phyloP scores from a whole-genome alignment of 2,888 invertebrate genomes.

The Apomyelois bistriatella region DNA sequence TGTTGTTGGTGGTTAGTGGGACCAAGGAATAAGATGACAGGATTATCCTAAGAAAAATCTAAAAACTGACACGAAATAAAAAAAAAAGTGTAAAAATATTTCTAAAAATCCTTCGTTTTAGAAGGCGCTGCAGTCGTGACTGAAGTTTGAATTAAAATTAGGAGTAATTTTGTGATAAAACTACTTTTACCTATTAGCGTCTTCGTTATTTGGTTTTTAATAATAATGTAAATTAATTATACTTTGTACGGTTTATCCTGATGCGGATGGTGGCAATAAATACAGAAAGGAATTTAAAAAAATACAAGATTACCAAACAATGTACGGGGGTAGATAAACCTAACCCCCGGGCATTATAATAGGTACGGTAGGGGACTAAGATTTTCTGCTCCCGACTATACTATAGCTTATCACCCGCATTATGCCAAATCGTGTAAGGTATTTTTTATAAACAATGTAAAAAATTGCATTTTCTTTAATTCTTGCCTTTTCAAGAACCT shows the following conservation, averaged over 20 bases:
- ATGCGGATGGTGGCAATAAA: neutral
- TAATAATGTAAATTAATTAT: neutral
- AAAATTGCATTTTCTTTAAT: conserved; percentile 46
- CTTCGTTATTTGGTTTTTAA: conserved; percentile 6
- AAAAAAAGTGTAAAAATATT: conserved; percentile 12
- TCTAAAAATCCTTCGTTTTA: conserved; percentile 60
- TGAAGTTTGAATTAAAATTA: conserved; percentile 31
- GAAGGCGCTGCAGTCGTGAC: conserved; percentile 46
- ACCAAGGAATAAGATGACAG: neutral
- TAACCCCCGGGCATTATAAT: no score
- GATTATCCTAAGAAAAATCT: neutral
- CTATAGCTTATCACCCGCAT: neutral
- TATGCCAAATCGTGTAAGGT: conserved; percentile 16
- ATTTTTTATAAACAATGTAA: conserved; percentile 3
- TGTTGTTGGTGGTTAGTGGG: neutral
- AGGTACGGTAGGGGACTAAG: no score
- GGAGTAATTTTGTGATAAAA: conserved; percentile 21
- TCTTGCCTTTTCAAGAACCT: conserved; percentile 33
- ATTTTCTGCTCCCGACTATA: no score
- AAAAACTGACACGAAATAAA: conserved; percentile 13
- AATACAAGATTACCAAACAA: no score
- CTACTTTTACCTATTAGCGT: conserved; percentile 11
- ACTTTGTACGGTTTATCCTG: neutral
- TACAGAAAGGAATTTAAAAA: neutral
- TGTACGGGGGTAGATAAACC: no score